These are phyloP conservation scores for Alligator mississippiensis DNA, from an alignment of 2,113 vertebrate genomes.

Conservation along the genomic window DNA sequence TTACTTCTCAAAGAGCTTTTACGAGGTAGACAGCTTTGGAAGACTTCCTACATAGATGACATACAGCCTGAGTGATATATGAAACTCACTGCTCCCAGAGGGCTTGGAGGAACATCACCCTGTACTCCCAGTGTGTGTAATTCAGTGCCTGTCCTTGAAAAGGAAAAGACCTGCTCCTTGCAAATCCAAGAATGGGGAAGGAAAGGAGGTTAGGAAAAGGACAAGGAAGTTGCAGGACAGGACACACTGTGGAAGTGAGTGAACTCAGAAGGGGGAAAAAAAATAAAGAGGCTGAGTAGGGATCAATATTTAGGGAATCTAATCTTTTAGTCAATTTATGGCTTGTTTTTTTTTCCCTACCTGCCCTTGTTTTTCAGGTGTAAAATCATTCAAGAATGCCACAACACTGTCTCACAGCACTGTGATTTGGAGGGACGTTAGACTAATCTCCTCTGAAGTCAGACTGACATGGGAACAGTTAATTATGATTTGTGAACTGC, in stretches of 20 bases:
- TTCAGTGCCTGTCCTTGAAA: neutral
- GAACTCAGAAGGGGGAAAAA: neutral
- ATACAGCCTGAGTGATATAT: neutral
- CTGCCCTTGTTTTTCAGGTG: neutral
- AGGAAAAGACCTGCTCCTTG: neutral
- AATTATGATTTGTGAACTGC: constrained; percentile 65
- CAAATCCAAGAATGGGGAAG: neutral
- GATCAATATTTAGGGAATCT: neutral
- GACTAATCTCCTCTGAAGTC: constrained; percentile 65
- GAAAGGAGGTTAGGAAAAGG: neutral
- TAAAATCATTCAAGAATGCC: constrained; percentile 63
- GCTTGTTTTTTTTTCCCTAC: neutral
- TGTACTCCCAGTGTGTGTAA: neutral
- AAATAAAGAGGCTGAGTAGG: neutral
- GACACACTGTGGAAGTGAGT: neutral
- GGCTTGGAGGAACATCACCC: neutral
- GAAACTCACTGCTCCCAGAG: neutral
- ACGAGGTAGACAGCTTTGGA: neutral
- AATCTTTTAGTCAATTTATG: neutral
- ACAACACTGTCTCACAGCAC: constrained; percentile 15
- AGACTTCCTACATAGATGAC: neutral
- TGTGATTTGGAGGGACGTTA: constrained; percentile 45
- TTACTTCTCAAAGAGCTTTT: constrained; percentile 3
- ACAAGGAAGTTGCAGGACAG: neutral
- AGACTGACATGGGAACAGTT: constrained; percentile 59